phyloP scores from a whole-genome alignment of 2,113 vertebrate species.

The Lophotis ruficrista region DNA sequence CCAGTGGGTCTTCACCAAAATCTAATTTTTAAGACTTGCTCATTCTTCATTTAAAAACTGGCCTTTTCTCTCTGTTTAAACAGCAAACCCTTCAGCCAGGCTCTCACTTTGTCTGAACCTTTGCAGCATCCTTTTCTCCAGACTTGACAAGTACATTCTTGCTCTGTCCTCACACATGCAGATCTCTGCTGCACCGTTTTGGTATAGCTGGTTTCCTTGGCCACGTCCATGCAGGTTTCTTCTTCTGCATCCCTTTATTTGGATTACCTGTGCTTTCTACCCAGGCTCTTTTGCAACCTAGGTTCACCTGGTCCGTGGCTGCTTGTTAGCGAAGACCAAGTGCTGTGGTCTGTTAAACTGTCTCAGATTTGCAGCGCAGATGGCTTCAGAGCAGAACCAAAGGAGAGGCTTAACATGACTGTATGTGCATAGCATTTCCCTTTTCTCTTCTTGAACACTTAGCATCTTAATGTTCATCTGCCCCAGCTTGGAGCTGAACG shows the following conservation, averaged over 20 bases:
- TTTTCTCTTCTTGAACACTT: background rate
- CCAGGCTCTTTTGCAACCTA: background rate
- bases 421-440: background rate
- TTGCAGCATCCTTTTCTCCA: background rate
- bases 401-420: background rate
- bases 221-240: background rate
- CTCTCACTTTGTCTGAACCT: background rate
- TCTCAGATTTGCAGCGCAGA: background rate
- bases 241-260: background rate
- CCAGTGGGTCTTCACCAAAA: background rate
- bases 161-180: background rate
- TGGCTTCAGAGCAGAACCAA: background rate
- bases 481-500: background rate
- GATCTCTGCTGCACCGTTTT: background rate
- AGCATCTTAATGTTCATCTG: background rate
- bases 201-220: background rate
- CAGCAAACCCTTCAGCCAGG: background rate
- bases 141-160: background rate
- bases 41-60: background rate
- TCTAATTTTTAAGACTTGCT: background rate
- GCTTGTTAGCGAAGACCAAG: background rate
- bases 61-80: background rate
- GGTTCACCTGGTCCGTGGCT: background rate
- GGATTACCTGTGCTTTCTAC: background rate
- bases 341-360: background rate